Evolutionary conservation across 2,113 vertebrate species (phyloP).

Genomic region (Glaucidium brasilianum): DNA sequence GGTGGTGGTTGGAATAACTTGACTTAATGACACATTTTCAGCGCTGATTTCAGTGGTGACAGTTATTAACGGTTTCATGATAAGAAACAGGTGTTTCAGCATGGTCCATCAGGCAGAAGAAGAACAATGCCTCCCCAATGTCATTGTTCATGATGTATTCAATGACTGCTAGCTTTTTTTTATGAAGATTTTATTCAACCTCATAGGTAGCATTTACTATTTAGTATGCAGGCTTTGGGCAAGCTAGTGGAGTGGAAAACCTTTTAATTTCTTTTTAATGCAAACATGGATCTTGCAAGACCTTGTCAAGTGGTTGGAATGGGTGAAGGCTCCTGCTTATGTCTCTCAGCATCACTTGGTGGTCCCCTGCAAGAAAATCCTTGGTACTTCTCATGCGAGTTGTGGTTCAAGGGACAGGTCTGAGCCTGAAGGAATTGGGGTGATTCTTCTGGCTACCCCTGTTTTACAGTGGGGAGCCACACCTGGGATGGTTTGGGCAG

Average conservation of each 20-base stretch:
- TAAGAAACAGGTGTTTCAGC: conserved; percentile 68
- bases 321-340: neutral
- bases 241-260: conserved; percentile 52
- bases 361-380: neutral
- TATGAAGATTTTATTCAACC: conserved; percentile 39
- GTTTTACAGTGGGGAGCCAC: neutral
- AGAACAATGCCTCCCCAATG: conserved; percentile 47
- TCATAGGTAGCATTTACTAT: conserved; percentile 36
- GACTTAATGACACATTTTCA: conserved; percentile 52
- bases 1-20: conserved; percentile 19
- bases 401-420: neutral
- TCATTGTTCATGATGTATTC: conserved; percentile 49
- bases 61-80: conserved; percentile 47
- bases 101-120: conserved; percentile 46
- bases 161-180: conserved; percentile 13
- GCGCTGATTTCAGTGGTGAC: conserved; percentile 34
- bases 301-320: neutral
- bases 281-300: conserved; percentile 53
- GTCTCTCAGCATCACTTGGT: neutral
- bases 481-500: neutral
- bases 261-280: conserved; percentile 64
- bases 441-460: neutral
- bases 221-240: conserved; percentile 53
- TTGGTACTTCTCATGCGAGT: neutral
- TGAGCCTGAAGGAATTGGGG: neutral